Evolutionary conservation across 2,797 vertebrate species (phyloP).

Genomic region (Channa striata): DNA sequence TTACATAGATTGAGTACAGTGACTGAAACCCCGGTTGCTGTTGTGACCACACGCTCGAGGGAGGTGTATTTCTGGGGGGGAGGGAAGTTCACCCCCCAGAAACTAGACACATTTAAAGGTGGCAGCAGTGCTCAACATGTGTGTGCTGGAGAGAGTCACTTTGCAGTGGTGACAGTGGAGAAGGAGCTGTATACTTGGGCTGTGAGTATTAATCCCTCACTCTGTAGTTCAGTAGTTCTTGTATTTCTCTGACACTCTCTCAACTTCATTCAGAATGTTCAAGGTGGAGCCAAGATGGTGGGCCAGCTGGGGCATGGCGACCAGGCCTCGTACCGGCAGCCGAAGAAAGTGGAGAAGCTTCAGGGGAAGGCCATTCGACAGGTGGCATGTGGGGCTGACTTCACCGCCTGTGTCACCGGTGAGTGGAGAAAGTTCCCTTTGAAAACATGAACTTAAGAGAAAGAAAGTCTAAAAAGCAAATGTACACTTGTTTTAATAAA

Average conservation of each 20-base stretch:
- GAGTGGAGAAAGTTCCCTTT: conserved; percentile 55
- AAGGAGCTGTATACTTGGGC: conserved; percentile 99
- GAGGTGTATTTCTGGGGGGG: conserved; percentile 99
- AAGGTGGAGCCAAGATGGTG: conserved; percentile 95
- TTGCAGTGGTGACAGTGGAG: conserved; percentile 98
- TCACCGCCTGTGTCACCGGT: conserved; percentile 97
- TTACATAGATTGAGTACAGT: conserved; percentile 88
- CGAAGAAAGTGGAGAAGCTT: conserved; percentile 93
- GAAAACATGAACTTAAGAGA: background rate
- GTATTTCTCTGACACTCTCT: conserved; percentile 8
- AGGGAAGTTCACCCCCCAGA: conserved; percentile 98
- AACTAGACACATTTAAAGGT: conserved; percentile 96
- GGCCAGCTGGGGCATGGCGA: conserved; percentile 98
- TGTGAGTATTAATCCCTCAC: conserved; percentile 84
- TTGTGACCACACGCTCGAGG: conserved; percentile 96
- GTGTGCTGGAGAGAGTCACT: conserved; percentile 98
- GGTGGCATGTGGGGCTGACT: conserved; percentile 96
- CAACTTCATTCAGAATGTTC: conserved; percentile 89
- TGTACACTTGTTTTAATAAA: background rate
- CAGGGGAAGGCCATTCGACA: conserved; percentile 95
- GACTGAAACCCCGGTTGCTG: conserved; percentile 93
- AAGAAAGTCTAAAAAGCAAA: rapidly evolving
- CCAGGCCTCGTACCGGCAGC: conserved; percentile 96
- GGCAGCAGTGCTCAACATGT: conserved; percentile 96
- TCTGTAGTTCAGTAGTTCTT: background rate